These are phyloP conservation scores for Rattus norvegicus DNA, from an alignment of 2,113 vertebrate species.

Conservation along the genomic window GRCr8 NC_086032.1:31891501-31892000, in stretches of 20 bases:
- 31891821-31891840: no score
- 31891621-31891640: background rate
- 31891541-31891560: background rate
- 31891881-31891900: background rate
- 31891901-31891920: no score
- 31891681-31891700: background rate
- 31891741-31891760: background rate
- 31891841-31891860: no score
- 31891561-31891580: background rate
- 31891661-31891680: background rate
- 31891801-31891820: no score
- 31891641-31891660: background rate
- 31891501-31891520: background rate
- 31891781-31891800: background rate
- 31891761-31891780: background rate
- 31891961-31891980: background rate
- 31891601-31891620: background rate
- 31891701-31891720: background rate
- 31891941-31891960: background rate
- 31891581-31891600: background rate
- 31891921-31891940: no score
- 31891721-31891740: background rate
- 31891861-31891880: no score
- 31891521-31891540: background rate
- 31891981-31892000: background rate